A percentile compares a stretch with the other conserved stretches of the same genome.
Evolutionary conservation across 2,113 vertebrate species (phyloP).

Genomic region (Catharus minimus): DNA sequence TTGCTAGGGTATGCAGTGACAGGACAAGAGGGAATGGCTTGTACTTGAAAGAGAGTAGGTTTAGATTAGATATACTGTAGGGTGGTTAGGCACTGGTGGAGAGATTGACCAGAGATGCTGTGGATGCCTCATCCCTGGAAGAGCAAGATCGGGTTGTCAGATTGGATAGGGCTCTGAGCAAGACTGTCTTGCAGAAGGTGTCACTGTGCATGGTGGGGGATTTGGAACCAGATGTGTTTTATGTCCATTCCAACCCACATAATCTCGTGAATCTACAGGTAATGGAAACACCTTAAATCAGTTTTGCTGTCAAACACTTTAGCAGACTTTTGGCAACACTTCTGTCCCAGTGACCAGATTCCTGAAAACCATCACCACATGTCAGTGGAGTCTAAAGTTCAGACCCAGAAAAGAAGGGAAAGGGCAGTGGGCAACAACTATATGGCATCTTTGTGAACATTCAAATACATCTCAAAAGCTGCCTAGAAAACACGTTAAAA

Average conservation of each 20-base stretch:
- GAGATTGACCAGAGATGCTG: neutral
- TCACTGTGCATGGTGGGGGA: neutral
- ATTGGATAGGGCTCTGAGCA: neutral
- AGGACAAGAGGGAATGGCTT: neutral
- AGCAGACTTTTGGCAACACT: neutral
- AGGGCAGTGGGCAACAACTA: too few species aligned
- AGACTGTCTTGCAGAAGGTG: neutral
- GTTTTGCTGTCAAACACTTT: neutral
- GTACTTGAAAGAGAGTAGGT: neutral
- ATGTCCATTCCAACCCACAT: neutral
- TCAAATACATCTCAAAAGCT: rapidly evolving
- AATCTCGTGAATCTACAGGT: rapidly evolving
- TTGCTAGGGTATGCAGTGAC: neutral
- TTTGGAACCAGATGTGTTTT: neutral
- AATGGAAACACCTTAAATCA: rapidly evolving
- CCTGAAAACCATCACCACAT: rapidly evolving
- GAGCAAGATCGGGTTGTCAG: neutral
- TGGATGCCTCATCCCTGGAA: neutral
- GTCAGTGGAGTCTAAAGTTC: neutral
- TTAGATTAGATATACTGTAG: neutral
- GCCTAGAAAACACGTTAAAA: rapidly evolving
- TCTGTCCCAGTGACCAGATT: neutral
- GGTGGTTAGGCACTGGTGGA: neutral
- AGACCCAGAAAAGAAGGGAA: neutral
- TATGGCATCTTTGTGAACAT: rapidly evolving